Base-by-base conservation (phyloP, 2,888 invertebrate genomes). In the Rhamphomyia laevipes region DNA sequence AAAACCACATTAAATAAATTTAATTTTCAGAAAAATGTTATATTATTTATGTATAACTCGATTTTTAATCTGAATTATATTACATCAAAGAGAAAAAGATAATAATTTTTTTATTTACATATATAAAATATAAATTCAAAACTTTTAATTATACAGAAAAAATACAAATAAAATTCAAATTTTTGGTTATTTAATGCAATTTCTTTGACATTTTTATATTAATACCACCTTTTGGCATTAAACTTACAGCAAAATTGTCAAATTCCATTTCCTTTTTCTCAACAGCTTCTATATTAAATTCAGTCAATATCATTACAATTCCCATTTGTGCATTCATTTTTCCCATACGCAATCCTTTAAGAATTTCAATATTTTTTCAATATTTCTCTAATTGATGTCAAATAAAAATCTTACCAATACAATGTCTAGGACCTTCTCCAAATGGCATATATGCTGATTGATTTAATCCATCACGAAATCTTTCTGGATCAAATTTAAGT, bases 401-500 rank as follows among this genome's bases (percentile, higher is more conserved):
- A 13, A 33, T 13, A 4, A 5, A 33, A 33, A 35, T n/a, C n/a
- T 35, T 35, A 68, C 72, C 71, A 49, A 70, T 65, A 52, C 71
- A 72, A 12, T 62, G 59, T 11, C 67, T 61, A 7, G 70, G 66
- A 0, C 70, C 71, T 33, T 68, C 61, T 27, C 71, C 72, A 51
- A 67, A 72, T 5, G 69, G 69, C 17, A 66, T 56, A 45, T 65
- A 68, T 3, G 64, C 64, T 3, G 51, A 55, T 3, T 57, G 59
- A 48, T 63, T 56, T 43, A 63, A 63, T 2, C 59, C 60, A 1
- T 65, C 61, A 3, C 58, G 51, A 56, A 71, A 74, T 15, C 74
- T 58, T 33, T 72, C 64, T 1, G 74, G 74, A 40, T 70, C 66
- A 53, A 72, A 74, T 46, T 62, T 63, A 35, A 65, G 49, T 10